Conservation (phyloP, 2,888 invertebrate genomes). For the Drosophila suboccidentalis region DNA sequence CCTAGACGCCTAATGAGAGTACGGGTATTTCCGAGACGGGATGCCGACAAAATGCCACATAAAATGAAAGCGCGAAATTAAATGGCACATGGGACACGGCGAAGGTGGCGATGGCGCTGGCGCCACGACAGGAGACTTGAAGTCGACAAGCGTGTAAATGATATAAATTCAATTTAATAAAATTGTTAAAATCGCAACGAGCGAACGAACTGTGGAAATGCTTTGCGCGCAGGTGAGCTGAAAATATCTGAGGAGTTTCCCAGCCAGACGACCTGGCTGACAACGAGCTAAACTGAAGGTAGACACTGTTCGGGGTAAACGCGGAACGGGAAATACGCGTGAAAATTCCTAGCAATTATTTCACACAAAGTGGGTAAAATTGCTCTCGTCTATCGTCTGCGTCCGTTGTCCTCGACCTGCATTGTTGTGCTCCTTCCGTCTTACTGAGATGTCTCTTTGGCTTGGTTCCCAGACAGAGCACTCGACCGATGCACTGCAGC, state of each 20-base stretch:
- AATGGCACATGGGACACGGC: constrained; percentile 51
- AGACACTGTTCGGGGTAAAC: constrained; percentile 11
- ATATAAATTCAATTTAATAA: constrained; percentile 85
- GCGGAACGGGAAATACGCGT: constrained; percentile 77
- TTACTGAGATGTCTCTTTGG: constrained; percentile 3
- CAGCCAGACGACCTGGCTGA: constrained; percentile 30
- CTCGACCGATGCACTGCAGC: constrained; percentile 54
- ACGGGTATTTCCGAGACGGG: constrained; percentile 39
- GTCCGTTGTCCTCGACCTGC: constrained; percentile 28
- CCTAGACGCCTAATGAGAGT: constrained; percentile 38
- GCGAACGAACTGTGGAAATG: constrained; percentile 79
- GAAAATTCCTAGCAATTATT: constrained; percentile 82
- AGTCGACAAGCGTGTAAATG: constrained; percentile 84
- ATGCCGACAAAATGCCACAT: constrained; percentile 73
- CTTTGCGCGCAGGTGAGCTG: constrained; percentile 82
- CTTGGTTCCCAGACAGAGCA: constrained; percentile 35
- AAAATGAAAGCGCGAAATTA: constrained; percentile 76
- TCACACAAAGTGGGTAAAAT: constrained; percentile 72
- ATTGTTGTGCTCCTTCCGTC: constrained; percentile 32
- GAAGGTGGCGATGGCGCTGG: constrained; percentile 41
- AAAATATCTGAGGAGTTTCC: constrained; percentile 71
- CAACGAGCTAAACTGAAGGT: constrained; percentile 7
- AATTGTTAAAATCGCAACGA: constrained; percentile 84
- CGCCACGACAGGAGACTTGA: constrained; percentile 61
- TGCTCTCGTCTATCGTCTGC: constrained; percentile 38